Evolutionary conservation across 2,888 invertebrate genomes (phyloP).

Genomic region (Orthosia gracilis): DNA sequence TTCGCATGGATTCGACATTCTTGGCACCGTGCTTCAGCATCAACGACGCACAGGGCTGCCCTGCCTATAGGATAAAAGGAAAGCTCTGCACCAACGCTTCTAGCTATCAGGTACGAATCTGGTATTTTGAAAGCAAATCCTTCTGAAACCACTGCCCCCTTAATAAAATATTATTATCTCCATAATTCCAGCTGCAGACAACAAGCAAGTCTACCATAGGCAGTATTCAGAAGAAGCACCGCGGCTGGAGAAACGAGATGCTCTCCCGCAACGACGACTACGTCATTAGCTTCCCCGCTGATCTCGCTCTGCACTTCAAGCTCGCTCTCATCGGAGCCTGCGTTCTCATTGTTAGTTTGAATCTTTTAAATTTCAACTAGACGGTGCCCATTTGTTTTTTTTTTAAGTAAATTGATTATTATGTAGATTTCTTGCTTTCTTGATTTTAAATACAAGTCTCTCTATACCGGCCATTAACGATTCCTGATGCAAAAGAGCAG

Average conservation of each 20-base stretch:
- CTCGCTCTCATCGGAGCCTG: constrained; percentile 77
- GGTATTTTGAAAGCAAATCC: not conserved
- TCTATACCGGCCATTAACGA: no score
- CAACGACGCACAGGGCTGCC: constrained; percentile 72
- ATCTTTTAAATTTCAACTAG: no score
- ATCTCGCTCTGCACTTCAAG: constrained; percentile 74
- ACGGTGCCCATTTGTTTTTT: no score
- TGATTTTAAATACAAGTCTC: no score
- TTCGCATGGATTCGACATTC: constrained; percentile 76
- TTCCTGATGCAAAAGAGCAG: not conserved
- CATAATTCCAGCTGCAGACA: constrained; percentile 71
- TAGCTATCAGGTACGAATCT: not conserved
- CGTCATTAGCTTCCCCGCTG: constrained; percentile 72
- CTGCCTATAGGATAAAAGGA: constrained; percentile 75
- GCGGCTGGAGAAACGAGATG: constrained; percentile 58
- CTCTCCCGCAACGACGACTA: constrained; percentile 69
- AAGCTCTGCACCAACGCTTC: constrained; percentile 42
- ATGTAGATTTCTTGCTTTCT: no score
- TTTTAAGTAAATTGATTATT: no score
- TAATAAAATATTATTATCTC: not conserved
- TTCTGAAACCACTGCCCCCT: not conserved
- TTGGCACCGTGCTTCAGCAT: constrained; percentile 75
- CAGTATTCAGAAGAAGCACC: constrained; percentile 64
- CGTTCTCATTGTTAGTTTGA: constrained; percentile 71
- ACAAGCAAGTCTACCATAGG: constrained; percentile 72